These are phyloP conservation scores for Sialia sialis DNA, from an alignment of 2,113 vertebrate species.

Conservation along the genomic window DNA sequence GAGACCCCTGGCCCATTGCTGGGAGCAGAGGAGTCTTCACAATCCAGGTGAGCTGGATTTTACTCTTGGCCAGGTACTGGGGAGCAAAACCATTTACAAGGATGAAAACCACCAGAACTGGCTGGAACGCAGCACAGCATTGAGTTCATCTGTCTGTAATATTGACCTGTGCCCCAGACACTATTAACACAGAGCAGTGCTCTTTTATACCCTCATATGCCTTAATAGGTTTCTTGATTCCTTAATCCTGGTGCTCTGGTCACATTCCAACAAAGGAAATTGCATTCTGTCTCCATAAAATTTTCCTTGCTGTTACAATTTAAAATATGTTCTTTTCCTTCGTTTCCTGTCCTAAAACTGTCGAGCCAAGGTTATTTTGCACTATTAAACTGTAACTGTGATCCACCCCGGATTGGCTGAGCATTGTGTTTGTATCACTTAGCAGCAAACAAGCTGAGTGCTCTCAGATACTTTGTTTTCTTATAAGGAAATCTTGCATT, in stretches of 20 bases:
- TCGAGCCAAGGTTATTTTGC: conserved; percentile 6
- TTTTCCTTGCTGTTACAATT: conserved; percentile 31
- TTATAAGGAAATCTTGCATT: not conserved
- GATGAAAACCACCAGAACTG: not conserved
- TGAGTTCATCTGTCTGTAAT: not conserved
- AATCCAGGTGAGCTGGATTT: conserved; percentile 64
- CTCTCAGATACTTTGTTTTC: not conserved
- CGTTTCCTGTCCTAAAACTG: conserved; percentile 25
- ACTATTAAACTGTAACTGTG: not conserved
- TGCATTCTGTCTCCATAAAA: conserved; percentile 40
- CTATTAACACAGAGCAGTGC: not conserved
- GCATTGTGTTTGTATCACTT: not conserved
- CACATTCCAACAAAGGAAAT: conserved; percentile 48
- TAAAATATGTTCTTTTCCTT: not conserved
- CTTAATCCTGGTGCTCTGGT: conserved; percentile 49
- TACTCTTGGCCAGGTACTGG: not conserved
- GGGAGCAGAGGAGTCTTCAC: conserved; percentile 25
- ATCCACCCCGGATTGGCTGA: fast-evolving
- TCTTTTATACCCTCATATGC: not conserved
- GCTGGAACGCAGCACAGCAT: not conserved
- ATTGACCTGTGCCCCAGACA: not conserved
- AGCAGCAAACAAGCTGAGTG: not conserved
- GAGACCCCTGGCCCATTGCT: conserved; percentile 25
- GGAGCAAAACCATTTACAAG: not conserved
- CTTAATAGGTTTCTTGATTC: conserved; percentile 49